Evolutionary conservation across 2,113 vertebrate species (phyloP), one percentile per base, ranked within the genome.

Genomic region (Nannospalax galili): DNA sequence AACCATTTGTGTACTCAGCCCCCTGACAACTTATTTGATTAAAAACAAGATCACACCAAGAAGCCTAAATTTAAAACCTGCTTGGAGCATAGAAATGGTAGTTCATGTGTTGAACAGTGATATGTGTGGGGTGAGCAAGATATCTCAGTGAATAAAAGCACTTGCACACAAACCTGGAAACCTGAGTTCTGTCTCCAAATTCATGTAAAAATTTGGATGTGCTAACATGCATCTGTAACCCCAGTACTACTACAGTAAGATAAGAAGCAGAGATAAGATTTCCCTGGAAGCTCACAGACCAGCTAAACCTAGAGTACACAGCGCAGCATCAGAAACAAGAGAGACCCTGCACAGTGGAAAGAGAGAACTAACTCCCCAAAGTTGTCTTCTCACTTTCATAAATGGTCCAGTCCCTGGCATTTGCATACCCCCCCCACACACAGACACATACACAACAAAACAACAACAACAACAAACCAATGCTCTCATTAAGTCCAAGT

Each of bases 11-110:
- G 32, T 72, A 48, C 20, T 17, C 30, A 48, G 42, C 17, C 64
- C 3, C 35, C 78, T 82, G 17, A 67, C 3, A 28, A 14, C 19
- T 5, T 32, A 32, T 84, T 84, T 58, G 3, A 52, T 62, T 75
- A 72, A 62, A 77, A 45, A 60, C 42, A 42, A 7, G 52, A 32
- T 90, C 7, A 52, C 35, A 58, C 42, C 65, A 72, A 26, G 72
- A 60, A 95, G 30, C 64, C 73, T 26, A 37, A 24, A 89, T 80
- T 81, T 82, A 77, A 94, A 93, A 90, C 24, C 45, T 17, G 14
- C 52, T 90, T 32, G n/a, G 35, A 14, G 77, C 16, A 8, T 58
- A 37, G 58, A 22, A 16, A 26, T 45, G 24, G 30, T 24, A 32
- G 20, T 30, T 93, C 10, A 15, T 70, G 35, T 32, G 19, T 74